These are phyloP conservation scores for Matsumyia berberina DNA, from an alignment of 2,888 invertebrate genomes.

Conservation along the genomic window DNA sequence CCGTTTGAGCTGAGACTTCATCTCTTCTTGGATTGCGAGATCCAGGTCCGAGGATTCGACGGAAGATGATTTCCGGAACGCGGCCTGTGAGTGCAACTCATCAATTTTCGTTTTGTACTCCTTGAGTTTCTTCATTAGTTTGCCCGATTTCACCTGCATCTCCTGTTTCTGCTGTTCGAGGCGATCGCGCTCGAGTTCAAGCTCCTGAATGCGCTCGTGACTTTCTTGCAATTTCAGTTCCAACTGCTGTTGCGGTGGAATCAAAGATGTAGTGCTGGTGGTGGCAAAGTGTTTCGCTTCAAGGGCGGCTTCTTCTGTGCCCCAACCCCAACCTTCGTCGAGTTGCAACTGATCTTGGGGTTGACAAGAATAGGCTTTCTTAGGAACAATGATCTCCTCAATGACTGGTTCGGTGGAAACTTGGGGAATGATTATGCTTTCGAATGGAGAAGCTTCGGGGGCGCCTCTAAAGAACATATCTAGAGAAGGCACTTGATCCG, in stretches of 20 bases:
- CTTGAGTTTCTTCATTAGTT: conserved; percentile 93
- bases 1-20: conserved; percentile 88
- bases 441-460: conserved; percentile 74
- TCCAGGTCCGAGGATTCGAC: conserved; percentile 86
- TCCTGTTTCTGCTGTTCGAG: conserved; percentile 87
- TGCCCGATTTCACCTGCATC: conserved; percentile 89
- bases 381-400: conserved; percentile 85
- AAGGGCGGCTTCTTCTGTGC: conserved; percentile 86
- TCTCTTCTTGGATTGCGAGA: conserved; percentile 91
- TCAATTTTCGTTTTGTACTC: conserved; percentile 90
- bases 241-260: conserved; percentile 79
- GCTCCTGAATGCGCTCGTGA: conserved; percentile 86
- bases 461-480: conserved; percentile 82
- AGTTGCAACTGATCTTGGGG: conserved; percentile 75
- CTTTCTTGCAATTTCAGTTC: conserved; percentile 85
- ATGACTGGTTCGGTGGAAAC: conserved; percentile 79
- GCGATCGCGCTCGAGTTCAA: conserved; percentile 86
- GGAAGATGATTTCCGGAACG: conserved; percentile 78
- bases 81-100: conserved; percentile 77
- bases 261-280: conserved; percentile 71
- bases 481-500: conserved; percentile 78
- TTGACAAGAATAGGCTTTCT: conserved; percentile 86
- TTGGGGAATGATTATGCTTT: conserved; percentile 76
- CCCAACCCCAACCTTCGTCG: conserved; percentile 81
- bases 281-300: conserved; percentile 84